Evolutionary conservation across 2,113 vertebrate genomes (phyloP).

Genomic region (Abramis brama): DNA sequence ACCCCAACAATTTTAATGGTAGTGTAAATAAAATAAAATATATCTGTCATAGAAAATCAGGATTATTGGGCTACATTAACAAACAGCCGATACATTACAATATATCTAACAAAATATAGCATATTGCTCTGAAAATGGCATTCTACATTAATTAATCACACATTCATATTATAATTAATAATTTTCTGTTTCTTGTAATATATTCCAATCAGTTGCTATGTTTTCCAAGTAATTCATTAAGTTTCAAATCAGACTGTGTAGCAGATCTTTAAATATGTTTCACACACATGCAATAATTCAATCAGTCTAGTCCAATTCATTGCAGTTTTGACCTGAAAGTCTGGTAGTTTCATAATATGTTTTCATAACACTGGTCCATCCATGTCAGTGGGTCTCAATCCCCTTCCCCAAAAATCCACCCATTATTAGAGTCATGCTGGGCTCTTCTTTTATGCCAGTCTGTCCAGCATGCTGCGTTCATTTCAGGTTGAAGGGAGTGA

Average conservation of each 20-base stretch:
- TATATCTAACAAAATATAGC: not conserved
- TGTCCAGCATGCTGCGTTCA: conserved; percentile 45
- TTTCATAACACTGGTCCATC: conserved; percentile 52
- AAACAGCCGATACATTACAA: not conserved
- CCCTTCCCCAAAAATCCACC: conserved; percentile 29
- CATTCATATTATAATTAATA: not conserved
- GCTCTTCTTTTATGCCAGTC: conserved; percentile 33
- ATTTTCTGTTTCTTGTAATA: not conserved
- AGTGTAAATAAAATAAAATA: not conserved
- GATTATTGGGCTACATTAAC: not conserved
- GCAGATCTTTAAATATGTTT: not conserved
- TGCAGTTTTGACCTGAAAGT: conserved; percentile 31
- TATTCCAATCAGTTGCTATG: not conserved
- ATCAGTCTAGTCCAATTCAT: conserved; percentile 1
- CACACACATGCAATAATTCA: not conserved
- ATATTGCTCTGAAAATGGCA: not conserved
- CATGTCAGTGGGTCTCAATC: conserved; percentile 54
- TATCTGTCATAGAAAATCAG: not conserved
- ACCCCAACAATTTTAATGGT: not conserved
- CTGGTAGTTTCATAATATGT: conserved; percentile 45
- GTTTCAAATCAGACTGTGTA: not conserved
- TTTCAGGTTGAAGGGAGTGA: conserved; percentile 33
- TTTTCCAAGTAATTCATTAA: not conserved
- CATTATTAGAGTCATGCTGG: conserved; percentile 42
- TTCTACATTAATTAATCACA: not conserved